Evolutionary conservation across 1,140 invertebrate genomes (phyloP).

Genomic region (Drosophila arawakana): DNA sequence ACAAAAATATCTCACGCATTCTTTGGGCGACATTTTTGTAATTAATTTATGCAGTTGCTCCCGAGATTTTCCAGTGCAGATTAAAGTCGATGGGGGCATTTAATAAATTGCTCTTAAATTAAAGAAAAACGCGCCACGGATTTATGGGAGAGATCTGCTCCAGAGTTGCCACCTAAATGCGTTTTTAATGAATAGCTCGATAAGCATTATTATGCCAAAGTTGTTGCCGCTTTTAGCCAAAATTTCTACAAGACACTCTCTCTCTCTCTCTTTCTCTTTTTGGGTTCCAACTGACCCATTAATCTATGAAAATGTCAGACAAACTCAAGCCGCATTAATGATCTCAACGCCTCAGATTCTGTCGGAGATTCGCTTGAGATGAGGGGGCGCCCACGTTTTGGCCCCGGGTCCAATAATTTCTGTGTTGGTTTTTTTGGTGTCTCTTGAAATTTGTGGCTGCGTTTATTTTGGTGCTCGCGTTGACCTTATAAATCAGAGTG

Average conservation of each 20-base stretch:
- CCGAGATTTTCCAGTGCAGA: conserved; percentile 64
- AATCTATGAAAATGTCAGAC: conserved; percentile 68
- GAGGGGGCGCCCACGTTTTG: conserved; percentile 70
- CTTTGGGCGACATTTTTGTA: conserved; percentile 42
- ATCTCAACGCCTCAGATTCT: conserved; percentile 41
- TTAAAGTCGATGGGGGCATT: conserved; percentile 65
- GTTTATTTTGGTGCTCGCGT: conserved; percentile 64
- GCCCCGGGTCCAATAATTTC: conserved; percentile 21
- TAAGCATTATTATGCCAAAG: conserved; percentile 47
- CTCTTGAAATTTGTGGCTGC: conserved; percentile 40
- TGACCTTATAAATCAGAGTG: conserved; percentile 76
- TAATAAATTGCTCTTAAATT: conserved; percentile 80
- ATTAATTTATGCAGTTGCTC: conserved; percentile 78
- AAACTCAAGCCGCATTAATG: conserved; percentile 55
- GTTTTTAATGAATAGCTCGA: conserved; percentile 33
- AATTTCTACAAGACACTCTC: background rate
- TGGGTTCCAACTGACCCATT: conserved; percentile 60
- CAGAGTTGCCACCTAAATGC: conserved; percentile 41
- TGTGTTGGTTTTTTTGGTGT: conserved; percentile 25
- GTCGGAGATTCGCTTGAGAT: background rate
- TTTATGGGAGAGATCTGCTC: conserved; percentile 27
- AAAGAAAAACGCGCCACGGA: conserved; percentile 41
- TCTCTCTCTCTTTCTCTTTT: background rate
- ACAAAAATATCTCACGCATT: conserved; percentile 65
- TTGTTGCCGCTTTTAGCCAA: conserved; percentile 37